Conservation (phyloP, 2,113 vertebrate genomes). For the Prochilodus magdalenae region DNA sequence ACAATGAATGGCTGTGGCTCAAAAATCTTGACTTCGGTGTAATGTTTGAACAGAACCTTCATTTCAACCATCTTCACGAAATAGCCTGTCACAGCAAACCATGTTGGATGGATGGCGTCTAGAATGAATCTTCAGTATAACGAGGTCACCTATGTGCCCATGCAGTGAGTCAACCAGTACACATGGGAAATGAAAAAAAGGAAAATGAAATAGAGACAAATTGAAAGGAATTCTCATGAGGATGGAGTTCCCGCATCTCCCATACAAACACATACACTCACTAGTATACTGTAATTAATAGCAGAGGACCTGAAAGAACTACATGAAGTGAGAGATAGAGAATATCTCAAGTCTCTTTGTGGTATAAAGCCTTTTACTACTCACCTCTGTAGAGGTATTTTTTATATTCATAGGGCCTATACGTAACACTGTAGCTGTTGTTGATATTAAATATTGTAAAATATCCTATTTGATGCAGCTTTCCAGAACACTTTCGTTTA, state of each 20-base stretch:
- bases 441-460: neutral
- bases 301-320: slow-evolving; percentile 16
- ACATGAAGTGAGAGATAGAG: neutral
- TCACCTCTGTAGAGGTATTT: neutral
- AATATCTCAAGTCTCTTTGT: neutral
- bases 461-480: neutral
- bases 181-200: neutral
- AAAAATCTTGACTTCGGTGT: slow-evolving; percentile 1
- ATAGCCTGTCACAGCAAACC: neutral
- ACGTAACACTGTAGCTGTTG: neutral
- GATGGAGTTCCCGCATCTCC: slow-evolving; percentile 13
- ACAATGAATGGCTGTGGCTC: slow-evolving; percentile 21
- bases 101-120: neutral
- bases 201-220: neutral
- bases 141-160: neutral
- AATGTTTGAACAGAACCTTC: neutral
- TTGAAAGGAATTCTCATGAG: neutral
- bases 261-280: slow-evolving; percentile 10
- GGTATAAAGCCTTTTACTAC: neutral
- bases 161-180: neutral
- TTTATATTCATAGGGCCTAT: too few species aligned
- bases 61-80: neutral
- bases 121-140: neutral
- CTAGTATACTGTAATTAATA: neutral
- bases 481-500: neutral